A percentile compares a stretch with the other conserved stretches of the same genome.
phyloP scores from a whole-genome alignment of 1,140 invertebrate genomes.

The Solen grandis region DNA sequence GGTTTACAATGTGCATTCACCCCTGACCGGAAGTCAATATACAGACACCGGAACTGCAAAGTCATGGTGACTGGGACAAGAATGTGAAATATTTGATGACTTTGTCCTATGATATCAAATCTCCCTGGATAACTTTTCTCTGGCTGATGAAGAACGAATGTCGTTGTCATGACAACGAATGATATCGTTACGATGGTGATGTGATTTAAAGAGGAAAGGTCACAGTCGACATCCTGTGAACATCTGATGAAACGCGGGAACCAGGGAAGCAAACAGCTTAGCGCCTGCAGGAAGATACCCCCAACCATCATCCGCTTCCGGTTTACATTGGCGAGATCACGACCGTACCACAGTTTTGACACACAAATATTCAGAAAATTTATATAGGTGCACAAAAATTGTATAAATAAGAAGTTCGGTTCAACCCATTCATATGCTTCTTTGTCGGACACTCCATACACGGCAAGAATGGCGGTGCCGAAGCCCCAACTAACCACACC shows the following conservation, averaged over 20 bases:
- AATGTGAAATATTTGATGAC: conserved; percentile 81
- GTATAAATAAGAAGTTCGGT: conserved; percentile 47
- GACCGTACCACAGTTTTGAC: conserved; percentile 58
- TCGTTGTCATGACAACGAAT: conserved; percentile 63
- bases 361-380: conserved; percentile 59
- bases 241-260: conserved; percentile 58
- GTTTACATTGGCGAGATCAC: conserved; percentile 36
- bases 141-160: conserved; percentile 78
- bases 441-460: conserved; percentile 61
- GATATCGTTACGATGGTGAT: conserved; percentile 55
- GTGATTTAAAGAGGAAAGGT: conserved; percentile 59
- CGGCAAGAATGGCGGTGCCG: conserved; percentile 61
- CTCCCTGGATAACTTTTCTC: conserved; percentile 78
- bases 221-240: conserved; percentile 33
- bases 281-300: conserved; percentile 43
- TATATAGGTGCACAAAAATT: conserved; percentile 56
- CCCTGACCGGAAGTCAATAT: conserved; percentile 46
- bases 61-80: conserved; percentile 73
- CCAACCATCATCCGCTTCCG: conserved; percentile 57
- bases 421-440: conserved; percentile 47
- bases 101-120: conserved; percentile 81
- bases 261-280: conserved; percentile 53
- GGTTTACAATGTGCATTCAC: conserved; percentile 43
- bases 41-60: conserved; percentile 72
- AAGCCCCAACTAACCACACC: conserved; percentile 70